Base-by-base conservation (phyloP, 2,888 invertebrate genomes). In the Melipona beecheii region DNA sequence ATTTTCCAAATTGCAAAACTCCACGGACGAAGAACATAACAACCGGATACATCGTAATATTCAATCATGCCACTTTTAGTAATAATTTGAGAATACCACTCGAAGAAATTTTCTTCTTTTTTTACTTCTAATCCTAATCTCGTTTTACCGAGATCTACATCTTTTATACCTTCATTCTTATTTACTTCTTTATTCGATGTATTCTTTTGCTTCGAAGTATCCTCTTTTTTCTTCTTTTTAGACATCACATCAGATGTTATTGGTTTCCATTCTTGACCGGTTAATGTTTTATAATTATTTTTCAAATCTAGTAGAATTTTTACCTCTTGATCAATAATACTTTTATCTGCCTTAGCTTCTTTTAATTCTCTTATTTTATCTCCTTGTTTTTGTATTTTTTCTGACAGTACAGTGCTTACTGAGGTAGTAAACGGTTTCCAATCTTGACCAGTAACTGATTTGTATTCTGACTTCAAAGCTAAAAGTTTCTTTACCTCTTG, bases 11-110 rank as follows among this genome's bases (percentile, higher is more conserved):
- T 98, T 79, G 97, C 96, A 95, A 96, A 99, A 19, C 99, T 97
- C 99, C 99, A 99, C 17, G 99, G 99, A 31, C 99, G 97, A 75
- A 99, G 96, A 91, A 99, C 98, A 95, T 99, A 99, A 95, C 99
- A 99, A 0, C 99, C 99, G 74, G 99, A 99, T 6, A 99, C 99
- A 95, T 99, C 99, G 94, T 99, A 99, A 95, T 99, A 99, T 94
- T 99, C 99, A 77, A 99, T 99, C 96, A 99, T 96, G 95, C 99
- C 99, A 66, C 99, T 97, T 94, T 98, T 98, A 0, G 97, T 98
- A 81, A 96, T 96, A 77, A 97, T 98, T 95, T 99, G 99, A 0
- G 99, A 98, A 94, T 99, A 99, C 99, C 99, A 99, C 84, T 99
- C 99, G 0, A 99, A 96, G 50, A 99, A 95, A 94, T 99, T 98